Evolutionary conservation across 2,113 vertebrate genomes (phyloP).

Genomic region (Sarotherodon lohbergeri): DNA sequence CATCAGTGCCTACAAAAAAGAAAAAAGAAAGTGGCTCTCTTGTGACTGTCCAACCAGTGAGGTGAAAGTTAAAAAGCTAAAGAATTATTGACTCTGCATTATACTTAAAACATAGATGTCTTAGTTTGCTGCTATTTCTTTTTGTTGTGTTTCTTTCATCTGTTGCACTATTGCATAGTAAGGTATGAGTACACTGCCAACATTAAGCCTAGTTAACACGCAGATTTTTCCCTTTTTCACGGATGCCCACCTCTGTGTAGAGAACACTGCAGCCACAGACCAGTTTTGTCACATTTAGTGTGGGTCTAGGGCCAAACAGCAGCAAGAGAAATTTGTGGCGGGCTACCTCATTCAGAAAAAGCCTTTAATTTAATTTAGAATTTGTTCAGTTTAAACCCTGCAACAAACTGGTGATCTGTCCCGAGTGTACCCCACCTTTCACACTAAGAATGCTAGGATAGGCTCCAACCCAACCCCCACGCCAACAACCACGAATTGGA

Average conservation of each 20-base stretch:
- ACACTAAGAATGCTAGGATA: background rate
- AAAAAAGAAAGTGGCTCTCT: background rate
- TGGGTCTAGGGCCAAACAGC: background rate
- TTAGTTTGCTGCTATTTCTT: background rate
- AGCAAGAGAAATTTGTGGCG: background rate
- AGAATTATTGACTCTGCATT: background rate
- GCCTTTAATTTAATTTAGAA: background rate
- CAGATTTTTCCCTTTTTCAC: background rate
- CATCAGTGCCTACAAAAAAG: background rate
- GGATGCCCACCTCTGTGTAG: background rate
- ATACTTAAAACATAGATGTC: background rate
- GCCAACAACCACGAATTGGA: background rate
- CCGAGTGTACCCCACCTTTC: background rate
- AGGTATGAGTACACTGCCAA: background rate
- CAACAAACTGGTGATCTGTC: background rate
- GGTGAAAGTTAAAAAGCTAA: background rate
- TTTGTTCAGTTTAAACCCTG: background rate
- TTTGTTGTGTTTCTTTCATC: background rate
- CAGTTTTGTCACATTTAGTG: background rate
- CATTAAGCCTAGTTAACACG: background rate
- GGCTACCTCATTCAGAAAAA: background rate
- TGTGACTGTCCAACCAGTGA: background rate
- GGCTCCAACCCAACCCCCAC: background rate
- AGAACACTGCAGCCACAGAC: background rate
- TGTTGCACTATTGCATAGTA: background rate